Evolutionary conservation across 1,140 invertebrate species (phyloP), one percentile per base, ranked within the genome.

Genomic region (Daktulosphaira vitifoliae): DNA sequence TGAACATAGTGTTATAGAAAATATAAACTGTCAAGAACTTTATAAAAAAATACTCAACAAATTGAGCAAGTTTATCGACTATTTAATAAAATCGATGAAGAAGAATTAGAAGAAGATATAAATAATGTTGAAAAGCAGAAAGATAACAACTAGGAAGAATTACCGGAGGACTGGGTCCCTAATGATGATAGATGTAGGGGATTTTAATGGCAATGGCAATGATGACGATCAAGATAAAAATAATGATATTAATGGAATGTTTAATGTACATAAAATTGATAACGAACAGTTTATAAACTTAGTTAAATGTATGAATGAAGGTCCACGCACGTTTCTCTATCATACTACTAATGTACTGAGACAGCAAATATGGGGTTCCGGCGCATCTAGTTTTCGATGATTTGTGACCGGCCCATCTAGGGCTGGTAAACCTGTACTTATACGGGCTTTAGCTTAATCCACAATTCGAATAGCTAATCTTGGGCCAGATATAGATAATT

Each of bases 1-100:
- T 68, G 69, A 71, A 69, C 25, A 26, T 23, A 20, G 25, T 1
- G 69, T 70, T n/a, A 18, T 70, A 25, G 66, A 69, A 42, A 67
- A 59, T 52, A 20, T 62, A 42, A 56, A 70, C 66, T 39, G 22
- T 23, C 42, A 67, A 39, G 2, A 29, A 33, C 46, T 42, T 13
- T 68, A 65, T 64, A 1, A 38, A 22, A 29, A 25, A 65, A 56
- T 44, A 7, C n/a, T 4, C 5, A n/a, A 7, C 7, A 44, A n/a
- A 44, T n/a, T 44, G 3, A 44, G 15, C 7, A n/a, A n/a, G 3
- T n/a, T 7, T 11, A 44, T n/a, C 9, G 15, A 3, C n/a, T 6
- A 11, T 44, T 44, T 15, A 44, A 44, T 44, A 44, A 44, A 44
- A 44, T 44, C 5, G 39, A 44, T 7, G n/a, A 44, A n/a, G 4